phyloP scores from a whole-genome alignment of 2,888 invertebrate species.

The Habroteleia sp. region DNA sequence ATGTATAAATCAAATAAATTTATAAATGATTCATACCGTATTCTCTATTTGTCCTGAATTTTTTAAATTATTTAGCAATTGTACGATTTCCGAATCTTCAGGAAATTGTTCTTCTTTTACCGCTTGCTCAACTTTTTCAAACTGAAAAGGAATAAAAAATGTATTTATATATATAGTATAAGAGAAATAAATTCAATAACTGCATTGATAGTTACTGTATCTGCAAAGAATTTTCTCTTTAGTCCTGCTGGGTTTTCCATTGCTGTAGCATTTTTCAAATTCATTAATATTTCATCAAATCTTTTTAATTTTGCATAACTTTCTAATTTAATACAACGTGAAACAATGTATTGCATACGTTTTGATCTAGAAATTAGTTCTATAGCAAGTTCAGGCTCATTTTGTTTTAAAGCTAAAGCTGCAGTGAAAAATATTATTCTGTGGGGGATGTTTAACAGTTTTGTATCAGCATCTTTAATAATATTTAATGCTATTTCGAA shows the following conservation, averaged over 20 bases:
- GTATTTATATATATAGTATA: neutral
- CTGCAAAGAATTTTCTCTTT: slow-evolving; percentile 85
- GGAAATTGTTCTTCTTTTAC: neutral
- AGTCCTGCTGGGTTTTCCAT: slow-evolving; percentile 82
- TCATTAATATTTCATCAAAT: slow-evolving; percentile 36
- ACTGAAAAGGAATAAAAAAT: neutral
- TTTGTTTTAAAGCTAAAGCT: slow-evolving; percentile 86
- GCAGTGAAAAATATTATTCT: slow-evolving; percentile 85
- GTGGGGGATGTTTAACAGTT: slow-evolving; percentile 84
- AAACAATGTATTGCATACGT: slow-evolving; percentile 85
- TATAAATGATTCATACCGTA: too few relatives aligned
- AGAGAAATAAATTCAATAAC: neutral
- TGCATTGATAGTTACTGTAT: slow-evolving; percentile 82
- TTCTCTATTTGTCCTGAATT: slow-evolving; percentile 12
- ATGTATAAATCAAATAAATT: too few relatives aligned
- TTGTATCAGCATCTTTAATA: slow-evolving; percentile 83
- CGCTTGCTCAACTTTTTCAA: slow-evolving; percentile 5
- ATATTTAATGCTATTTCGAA: slow-evolving; percentile 84
- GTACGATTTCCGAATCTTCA: slow-evolving; percentile 7
- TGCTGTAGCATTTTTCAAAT: slow-evolving; percentile 2
- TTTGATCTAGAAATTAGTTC: slow-evolving; percentile 84
- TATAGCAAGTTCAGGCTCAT: slow-evolving; percentile 84
- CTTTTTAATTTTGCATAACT: slow-evolving; percentile 78
- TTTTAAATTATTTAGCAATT: slow-evolving; percentile 1
- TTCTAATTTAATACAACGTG: slow-evolving; percentile 85